Evolutionary conservation across 2,113 vertebrate species (phyloP), one percentile per base, ranked within the genome.

Genomic region (Delphinapterus leucas): DNA sequence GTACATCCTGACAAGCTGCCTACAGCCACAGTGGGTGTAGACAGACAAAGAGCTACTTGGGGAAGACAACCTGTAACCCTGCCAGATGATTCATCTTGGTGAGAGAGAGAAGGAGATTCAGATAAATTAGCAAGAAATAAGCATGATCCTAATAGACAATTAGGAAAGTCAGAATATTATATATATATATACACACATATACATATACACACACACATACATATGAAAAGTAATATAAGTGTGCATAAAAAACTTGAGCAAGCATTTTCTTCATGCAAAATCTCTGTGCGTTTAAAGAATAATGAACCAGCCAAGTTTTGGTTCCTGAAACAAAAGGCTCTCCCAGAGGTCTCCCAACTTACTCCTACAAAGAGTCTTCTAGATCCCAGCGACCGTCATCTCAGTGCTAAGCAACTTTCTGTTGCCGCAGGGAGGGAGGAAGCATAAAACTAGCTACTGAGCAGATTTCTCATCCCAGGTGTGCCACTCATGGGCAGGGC

Each of bases 1-100:
- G 90, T 23, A 65, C 55, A 82, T 79, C 63, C 94, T 96, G 95
- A 97, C 95, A 96, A 97, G 55, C n/a, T 49, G 67, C 53, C 94
- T 36, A 49, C 3, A 68, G 61, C 47, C 93, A 88, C 90, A 47
- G 94, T 82, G 84, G 85, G 93, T 93, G 93, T 6, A 90, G 28
- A 60, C 33, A 93, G 41, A 65, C 11, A 85, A 53, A 90, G 47
- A 58, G 67, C 83, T 70, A 11, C 25, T 87, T 73, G 73, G 38
- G 21, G 47, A 88, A 97, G 90, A 82, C 41, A 90, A 90, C 31
- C 60, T 60, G 68, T 76, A 81, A 20, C 47, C 18, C 81, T 49
- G 53, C 80, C 76, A 73, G 63, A 85, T 92, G 96, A 96, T 15
- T 96, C 92, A 85, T 85, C 76, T 82, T 76, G 14, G 44, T 60